Base-by-base conservation (phyloP, 2,797 vertebrate genomes). In the Gastrophryne carolinensis region DNA sequence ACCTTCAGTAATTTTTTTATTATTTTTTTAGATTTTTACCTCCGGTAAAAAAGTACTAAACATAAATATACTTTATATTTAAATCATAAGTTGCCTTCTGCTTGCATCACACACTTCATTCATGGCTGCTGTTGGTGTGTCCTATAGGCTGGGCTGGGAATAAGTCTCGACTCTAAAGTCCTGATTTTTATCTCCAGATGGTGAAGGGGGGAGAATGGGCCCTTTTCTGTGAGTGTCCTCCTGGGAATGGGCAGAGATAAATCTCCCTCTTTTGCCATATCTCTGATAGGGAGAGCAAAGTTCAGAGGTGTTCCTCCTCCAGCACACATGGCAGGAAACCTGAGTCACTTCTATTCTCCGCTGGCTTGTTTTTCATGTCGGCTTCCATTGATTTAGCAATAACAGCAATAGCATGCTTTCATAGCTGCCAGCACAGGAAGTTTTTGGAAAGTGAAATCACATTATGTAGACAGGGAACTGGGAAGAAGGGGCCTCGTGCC, bases 401-500 rank as follows among this genome's bases (percentile, higher is more conserved):
- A 67, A 54, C 32, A 12, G 65, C 32, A 17, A 54, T 67, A 54
- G 35, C 23, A 35, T 21, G 1, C 47, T 49, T 12, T 12, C 26
- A 26, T 67, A 49, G 39, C 65, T 54, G 65, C 65, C 65, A 56
- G 21, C 34, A 68, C 65, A 68, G 65, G 65, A 68, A 68, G 65
- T 68, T 68, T 56, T 68, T 68, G 65, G 50, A 26, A 24, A 4
- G 65, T 27, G 75, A 5, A 21, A 0, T 12, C 4, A 0, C 24
- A 17, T 70, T 79, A 62, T 24, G 53, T 68, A 32, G 65, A 52
- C 58, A 80, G 27, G 29, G 65, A 11, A 37, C 32, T 68, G 65
- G 65, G 56, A 54, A 68, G 50, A 56, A 26, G 65, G 44, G 65
- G 65, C 32, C 2, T 47, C 15, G 15, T 24, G 47, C 47, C 30